A percentile compares a stretch with the other conserved stretches of the same genome.
phyloP scores from a whole-genome alignment of 2,113 vertebrate species.

The Sus scrofa region T2T-Sscrofa CM000826.6:63416501-63417000 shows the following conservation, averaged over 20 bases:
- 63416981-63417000: background rate
- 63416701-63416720: background rate
- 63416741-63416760: background rate
- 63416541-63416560: background rate
- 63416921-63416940: background rate
- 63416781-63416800: background rate
- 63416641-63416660: background rate
- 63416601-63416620: background rate
- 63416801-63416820: background rate
- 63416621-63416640: background rate
- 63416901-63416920: background rate
- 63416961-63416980: background rate
- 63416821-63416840: background rate
- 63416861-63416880: background rate
- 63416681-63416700: background rate
- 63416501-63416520: background rate
- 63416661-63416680: background rate
- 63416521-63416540: background rate
- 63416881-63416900: background rate
- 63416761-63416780: too few species aligned
- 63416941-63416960: fast-evolving
- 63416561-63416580: background rate
- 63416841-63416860: background rate
- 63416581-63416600: background rate
- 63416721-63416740: background rate